Percentiles rank a stretch among this genome's conserved stretches.
These are phyloP conservation scores for Strongylocentrotus purpuratus DNA, from an alignment of 35 echinoderm and acorn worm species.

Conservation along the genomic window DNA sequence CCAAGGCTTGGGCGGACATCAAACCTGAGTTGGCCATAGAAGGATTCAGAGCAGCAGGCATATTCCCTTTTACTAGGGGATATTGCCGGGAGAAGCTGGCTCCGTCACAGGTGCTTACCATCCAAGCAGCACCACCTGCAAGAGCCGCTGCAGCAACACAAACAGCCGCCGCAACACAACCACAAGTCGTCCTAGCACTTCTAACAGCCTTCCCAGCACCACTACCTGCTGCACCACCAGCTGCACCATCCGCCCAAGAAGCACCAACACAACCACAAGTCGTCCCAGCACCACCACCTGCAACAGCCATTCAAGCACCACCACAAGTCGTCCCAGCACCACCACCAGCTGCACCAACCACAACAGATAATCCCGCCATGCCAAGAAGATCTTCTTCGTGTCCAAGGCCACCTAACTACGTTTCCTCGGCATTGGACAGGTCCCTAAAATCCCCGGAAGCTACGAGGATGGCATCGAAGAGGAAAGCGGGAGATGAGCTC, in stretches of 20 bases:
- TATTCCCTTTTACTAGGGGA: not conserved
- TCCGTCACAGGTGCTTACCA: not conserved
- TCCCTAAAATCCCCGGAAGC: no score
- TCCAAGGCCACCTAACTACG: not conserved
- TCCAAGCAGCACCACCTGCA: not conserved
- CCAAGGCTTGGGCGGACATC: not conserved
- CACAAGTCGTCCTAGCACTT: not conserved
- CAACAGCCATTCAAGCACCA: no score
- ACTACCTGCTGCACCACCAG: no score
- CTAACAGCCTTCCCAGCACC: no score
- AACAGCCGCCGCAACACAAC: not conserved
- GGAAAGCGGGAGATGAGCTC: not conserved
- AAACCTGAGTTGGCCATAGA: not conserved
- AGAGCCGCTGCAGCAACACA: not conserved
- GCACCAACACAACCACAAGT: not conserved
- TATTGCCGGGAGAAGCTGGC: not conserved
- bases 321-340: no score
- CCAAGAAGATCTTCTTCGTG: not conserved
- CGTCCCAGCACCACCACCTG: not conserved
- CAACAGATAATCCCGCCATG: not conserved
- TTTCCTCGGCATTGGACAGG: no score
- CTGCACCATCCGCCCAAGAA: not conserved
- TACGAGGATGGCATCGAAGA: not conserved
- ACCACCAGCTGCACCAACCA: not conserved
- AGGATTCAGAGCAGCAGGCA: not conserved